Percentiles rank a stretch among this genome's conserved stretches.
Evolutionary conservation across 2,888 invertebrate genomes (phyloP).

Genomic region (Plebejus anna): DNA sequence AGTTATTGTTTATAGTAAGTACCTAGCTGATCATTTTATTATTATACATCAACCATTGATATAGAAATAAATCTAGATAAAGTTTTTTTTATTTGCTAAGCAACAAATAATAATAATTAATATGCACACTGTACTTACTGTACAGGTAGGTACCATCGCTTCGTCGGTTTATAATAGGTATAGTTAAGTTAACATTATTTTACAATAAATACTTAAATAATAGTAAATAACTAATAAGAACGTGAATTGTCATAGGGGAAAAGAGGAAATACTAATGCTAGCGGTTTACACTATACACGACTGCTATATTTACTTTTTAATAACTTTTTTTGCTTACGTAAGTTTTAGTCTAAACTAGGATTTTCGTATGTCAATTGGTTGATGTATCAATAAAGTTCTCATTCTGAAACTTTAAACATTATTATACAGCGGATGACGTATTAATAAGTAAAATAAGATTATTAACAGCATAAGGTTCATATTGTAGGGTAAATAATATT

Average conservation of each 20-base stretch:
- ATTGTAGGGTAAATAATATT: not conserved
- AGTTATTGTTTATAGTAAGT: not conserved
- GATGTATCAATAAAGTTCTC: not conserved
- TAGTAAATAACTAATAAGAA: too few species aligned
- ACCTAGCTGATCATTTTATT: not conserved
- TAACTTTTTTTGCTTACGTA: too few species aligned
- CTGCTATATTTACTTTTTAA: too few species aligned
- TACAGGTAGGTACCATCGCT: too few species aligned
- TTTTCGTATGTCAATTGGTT: not conserved
- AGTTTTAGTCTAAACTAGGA: not conserved
- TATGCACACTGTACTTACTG: too few species aligned
- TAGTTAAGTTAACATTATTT: too few species aligned
- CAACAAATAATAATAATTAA: too few species aligned
- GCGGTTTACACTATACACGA: too few species aligned
- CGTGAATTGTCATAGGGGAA: too few species aligned
- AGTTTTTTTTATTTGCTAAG: not conserved
- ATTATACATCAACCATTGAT: not conserved
- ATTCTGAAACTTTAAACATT: slow-evolving; percentile 1
- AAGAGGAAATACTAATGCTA: too few species aligned
- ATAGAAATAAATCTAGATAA: not conserved
- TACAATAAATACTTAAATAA: too few species aligned
- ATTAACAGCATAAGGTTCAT: not conserved
- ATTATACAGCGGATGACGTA: not conserved
- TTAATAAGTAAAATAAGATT: not conserved
- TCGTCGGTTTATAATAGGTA: too few species aligned